Base-by-base conservation (phyloP, 2,113 vertebrate genomes). In the Excalfactoria chinensis region DNA sequence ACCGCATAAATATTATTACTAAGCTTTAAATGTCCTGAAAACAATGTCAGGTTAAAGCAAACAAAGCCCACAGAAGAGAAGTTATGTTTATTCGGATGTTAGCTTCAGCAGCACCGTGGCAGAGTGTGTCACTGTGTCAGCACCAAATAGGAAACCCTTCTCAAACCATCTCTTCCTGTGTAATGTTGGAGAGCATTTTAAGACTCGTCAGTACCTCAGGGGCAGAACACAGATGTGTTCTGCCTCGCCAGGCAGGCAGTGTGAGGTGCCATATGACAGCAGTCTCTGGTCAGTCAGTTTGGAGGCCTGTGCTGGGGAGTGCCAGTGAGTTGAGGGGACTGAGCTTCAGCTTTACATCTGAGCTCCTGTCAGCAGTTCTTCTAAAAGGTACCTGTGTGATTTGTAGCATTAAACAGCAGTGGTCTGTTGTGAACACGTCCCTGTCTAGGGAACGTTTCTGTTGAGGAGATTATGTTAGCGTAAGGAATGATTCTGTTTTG, bases 31-130 rank as follows among this genome's bases (percentile, higher is more conserved):
- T 55, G 68, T n/a, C 17, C 35, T 83, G 59, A 71, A 91, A 84
- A 85, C 56, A 69, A 90, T 64, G 66, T 37, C 76, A 86, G 37
- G 46, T 20, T 86, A 93, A 74, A 90, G n/a, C n/a, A 88, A 88
- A 71, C 23, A 25, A 64, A 68, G 19, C 15, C 48, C 21, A 19
- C 4, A 32, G 35, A 88, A n/a, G 9, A 80, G 63, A 55, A 77
- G n/a, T 17, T 80, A 37, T 5, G 81, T 86, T 56, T 37, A 49
- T 28, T 30, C 74, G 51, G 43, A 48, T 43, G 51, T 81, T 77
- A 68, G 68, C 25, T 68, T 80, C 35, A 71, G n/a, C 3, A 0
- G 9, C 8, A 6, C 68, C 32, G 34, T 75, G 34, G 70, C 0
- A 0, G 32, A 5, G 25, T 34, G 25, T 19, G 55, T 55, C 40